Evolutionary conservation across 2,888 invertebrate genomes (phyloP).

Genomic region (Napeogenes inachia): DNA sequence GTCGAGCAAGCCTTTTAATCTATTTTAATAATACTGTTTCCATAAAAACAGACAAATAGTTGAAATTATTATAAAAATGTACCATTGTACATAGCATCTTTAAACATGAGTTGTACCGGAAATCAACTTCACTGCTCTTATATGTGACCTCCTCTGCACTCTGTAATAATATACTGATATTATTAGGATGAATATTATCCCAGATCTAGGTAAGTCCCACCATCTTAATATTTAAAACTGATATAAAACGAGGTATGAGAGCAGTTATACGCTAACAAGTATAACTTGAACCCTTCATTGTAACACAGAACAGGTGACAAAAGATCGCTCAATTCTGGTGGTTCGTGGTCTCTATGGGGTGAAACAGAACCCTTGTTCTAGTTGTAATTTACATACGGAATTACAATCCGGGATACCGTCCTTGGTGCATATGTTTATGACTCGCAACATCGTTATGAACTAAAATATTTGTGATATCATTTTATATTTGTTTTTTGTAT

Average conservation of each 20-base stretch:
- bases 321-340: slow-evolving; percentile 42
- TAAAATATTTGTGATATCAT: slow-evolving; percentile 23
- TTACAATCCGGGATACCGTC: slow-evolving; percentile 67
- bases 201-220: slow-evolving; percentile 27
- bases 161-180: too few species aligned
- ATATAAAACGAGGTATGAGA: slow-evolving; percentile 55
- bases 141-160: not conserved
- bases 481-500: not conserved
- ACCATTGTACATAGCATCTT: not conserved
- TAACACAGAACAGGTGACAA: slow-evolving; percentile 22
- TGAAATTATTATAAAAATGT: too few species aligned
- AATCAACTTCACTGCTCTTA: not conserved
- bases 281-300: slow-evolving; percentile 33
- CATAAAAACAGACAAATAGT: not conserved
- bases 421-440: slow-evolving; percentile 61
- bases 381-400: slow-evolving; percentile 75
- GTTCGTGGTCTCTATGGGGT: slow-evolving; percentile 56
- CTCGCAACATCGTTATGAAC: slow-evolving; percentile 33
- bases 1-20: slow-evolving; percentile 5
- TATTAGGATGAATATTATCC: slow-evolving; percentile 6
- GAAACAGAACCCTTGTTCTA: slow-evolving; percentile 63
- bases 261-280: slow-evolving; percentile 39
- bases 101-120: not conserved
- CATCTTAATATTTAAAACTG: slow-evolving; percentile 68
- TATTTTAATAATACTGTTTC: slow-evolving; percentile 6